Base-by-base conservation (phyloP, 2,888 invertebrate species). In the Pecten maximus region DNA sequence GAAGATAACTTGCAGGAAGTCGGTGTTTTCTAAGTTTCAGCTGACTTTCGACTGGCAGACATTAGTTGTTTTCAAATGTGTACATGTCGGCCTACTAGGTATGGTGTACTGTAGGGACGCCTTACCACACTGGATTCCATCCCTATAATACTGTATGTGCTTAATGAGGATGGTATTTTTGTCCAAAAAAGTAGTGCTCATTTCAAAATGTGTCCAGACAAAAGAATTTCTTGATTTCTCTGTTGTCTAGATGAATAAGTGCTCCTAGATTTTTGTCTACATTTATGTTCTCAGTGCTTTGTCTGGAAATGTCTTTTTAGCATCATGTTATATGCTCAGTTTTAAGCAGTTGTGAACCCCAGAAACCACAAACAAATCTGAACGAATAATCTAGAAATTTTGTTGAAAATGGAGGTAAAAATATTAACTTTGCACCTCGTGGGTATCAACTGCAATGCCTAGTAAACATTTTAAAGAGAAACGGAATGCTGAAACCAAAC, bases 171-270 rank as follows among this genome's bases (percentile, higher is more conserved):
- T 74, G 6, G 35, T 28, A 50, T 54, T 74, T 35, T 35, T 35
- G 74, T 74, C 74, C 74, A 35, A 74, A 74, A 60, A 35, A 28
- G 28, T 74, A 74, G 74, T 74, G 74, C 74, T 74, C 74, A 8
- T 74, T 35, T 28, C 35, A 74, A 6, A n/a, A 19, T 54, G 6
- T 54, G 23, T 54, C 54, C 23, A 54, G 19, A 54, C 54, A 54
- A 23, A 10, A 74, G 35, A 74, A 74, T 23, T 74, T 74, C 35
- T 74, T 0, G 1, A 28, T 28, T 74, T 12, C 15, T 10, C 4
- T 74, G 6, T 23, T 60, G 35, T 28, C 74, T 35, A 74, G 35
- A 28, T 74, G 28, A 74, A 74, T 6, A 74, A 54, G 54, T 54
- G 54, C 35, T 74, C 74, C 74, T 35, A 74, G 4, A 35, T 35